phyloP scores from a whole-genome alignment of 2,888 invertebrate genomes.

The Phyllotreta cruciferae region DNA sequence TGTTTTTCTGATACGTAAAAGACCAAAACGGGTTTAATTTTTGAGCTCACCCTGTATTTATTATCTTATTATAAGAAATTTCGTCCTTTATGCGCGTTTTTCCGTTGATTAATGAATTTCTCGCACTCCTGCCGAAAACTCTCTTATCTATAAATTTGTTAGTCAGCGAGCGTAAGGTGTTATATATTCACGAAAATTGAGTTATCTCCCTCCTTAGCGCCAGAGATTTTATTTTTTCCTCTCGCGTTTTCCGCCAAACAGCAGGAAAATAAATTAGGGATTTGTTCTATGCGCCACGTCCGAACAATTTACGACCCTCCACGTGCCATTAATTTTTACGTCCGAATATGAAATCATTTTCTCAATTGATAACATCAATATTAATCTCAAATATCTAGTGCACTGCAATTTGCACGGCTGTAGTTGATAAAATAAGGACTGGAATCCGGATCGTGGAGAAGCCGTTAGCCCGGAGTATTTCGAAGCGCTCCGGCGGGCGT shows the following conservation, averaged over 20 bases:
- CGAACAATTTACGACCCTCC: not conserved
- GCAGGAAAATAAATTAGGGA: constrained; percentile 27
- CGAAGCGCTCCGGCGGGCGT: no score
- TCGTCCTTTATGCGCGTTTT: constrained; percentile 4
- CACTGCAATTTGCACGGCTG: no score
- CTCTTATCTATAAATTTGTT: constrained; percentile 33
- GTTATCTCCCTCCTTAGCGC: constrained; percentile 28
- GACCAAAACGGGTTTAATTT: no score
- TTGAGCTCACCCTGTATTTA: no score
- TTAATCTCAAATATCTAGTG: no score
- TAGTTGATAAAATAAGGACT: no score
- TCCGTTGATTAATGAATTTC: constrained; percentile 31
- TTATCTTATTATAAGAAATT: not conserved
- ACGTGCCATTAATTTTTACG: not conserved
- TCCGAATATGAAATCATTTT: no score
- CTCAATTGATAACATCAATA: no score
- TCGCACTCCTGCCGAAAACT: constrained; percentile 14
- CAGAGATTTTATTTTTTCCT: constrained; percentile 23
- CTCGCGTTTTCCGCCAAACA: constrained; percentile 22
- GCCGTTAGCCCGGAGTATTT: no score
- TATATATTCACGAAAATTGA: constrained; percentile 31
- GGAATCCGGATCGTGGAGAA: no score
- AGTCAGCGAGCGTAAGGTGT: constrained; percentile 30
- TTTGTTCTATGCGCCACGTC: constrained; percentile 13
- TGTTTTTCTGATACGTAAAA: no score